phyloP scores from a whole-genome alignment of 2,797 vertebrate species.

The Sebastes miniatus region DNA sequence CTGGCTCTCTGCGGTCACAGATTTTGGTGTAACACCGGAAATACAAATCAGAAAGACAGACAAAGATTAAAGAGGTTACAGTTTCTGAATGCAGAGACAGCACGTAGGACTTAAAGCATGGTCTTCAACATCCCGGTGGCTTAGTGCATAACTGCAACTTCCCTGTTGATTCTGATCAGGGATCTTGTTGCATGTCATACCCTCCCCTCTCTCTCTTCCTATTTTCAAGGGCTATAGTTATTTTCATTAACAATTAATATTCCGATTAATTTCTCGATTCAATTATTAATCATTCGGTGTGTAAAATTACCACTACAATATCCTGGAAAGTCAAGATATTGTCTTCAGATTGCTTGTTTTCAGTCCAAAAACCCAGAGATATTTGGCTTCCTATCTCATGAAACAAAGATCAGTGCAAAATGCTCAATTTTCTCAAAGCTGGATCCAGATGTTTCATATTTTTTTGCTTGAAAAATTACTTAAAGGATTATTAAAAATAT shows the following conservation, averaged over 20 bases:
- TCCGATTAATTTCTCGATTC: background rate
- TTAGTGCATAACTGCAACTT: background rate
- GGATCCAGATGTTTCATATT: background rate
- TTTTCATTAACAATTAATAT: background rate
- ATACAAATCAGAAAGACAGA: background rate
- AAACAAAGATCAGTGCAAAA: background rate
- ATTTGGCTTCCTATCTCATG: background rate
- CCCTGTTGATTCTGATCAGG: background rate
- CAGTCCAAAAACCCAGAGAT: background rate
- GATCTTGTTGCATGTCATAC: background rate
- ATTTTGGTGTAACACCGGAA: too few species aligned
- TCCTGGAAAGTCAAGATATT: background rate
- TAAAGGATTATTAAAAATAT: background rate
- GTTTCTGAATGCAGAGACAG: background rate
- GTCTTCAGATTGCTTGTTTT: background rate
- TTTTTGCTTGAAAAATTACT: background rate
- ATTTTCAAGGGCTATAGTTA: background rate
- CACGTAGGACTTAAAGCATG: background rate
- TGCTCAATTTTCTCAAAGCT: background rate
- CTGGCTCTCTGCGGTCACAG: too few species aligned
- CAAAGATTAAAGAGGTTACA: background rate
- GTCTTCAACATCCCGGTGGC: too few species aligned
- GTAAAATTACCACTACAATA: background rate
- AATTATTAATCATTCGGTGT: background rate
- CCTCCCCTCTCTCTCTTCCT: background rate